Percentiles rank a stretch among this genome's conserved stretches.
phyloP scores from a whole-genome alignment of 30 jellyfish, hydroid and myxozoan genomes.

The Aurelia sp. region DNA sequence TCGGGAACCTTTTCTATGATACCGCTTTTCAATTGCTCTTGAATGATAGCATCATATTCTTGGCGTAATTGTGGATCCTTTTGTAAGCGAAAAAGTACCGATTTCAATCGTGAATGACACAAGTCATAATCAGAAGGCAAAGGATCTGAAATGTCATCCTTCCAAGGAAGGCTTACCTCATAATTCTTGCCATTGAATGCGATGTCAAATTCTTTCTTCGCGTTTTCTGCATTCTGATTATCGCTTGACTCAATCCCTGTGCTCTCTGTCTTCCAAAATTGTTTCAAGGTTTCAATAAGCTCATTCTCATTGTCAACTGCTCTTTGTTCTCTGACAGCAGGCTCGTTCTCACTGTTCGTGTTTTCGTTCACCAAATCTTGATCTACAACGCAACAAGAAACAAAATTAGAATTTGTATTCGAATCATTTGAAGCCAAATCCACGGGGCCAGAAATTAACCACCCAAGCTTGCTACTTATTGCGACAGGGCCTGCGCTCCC shows the following conservation, averaged over 20 bases:
- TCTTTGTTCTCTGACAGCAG: background rate
- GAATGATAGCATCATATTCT: constrained; percentile 18
- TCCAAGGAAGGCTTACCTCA: constrained; percentile 51
- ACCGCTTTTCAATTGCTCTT: constrained; percentile 21
- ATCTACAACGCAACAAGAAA: background rate
- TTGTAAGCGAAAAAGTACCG: constrained; percentile 11
- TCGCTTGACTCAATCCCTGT: background rate
- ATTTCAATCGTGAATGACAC: constrained; percentile 12
- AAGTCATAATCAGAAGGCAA: constrained; percentile 23
- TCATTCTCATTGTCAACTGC: background rate
- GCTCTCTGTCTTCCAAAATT: background rate
- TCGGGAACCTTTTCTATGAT: constrained; percentile 23
- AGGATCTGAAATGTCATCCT: background rate
- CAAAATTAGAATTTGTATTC: constrained; percentile 11
- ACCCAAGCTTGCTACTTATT: constrained; percentile 43
- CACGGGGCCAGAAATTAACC: constrained; percentile 40
- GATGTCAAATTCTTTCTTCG: background rate
- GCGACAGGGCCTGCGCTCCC: constrained; percentile 51
- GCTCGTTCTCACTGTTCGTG: background rate
- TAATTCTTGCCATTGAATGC: background rate
- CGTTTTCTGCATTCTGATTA: too few species aligned
- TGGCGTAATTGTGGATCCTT: constrained; percentile 1
- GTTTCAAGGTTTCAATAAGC: background rate
- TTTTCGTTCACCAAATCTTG: background rate
- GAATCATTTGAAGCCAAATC: background rate